phyloP scores from a whole-genome alignment of 2,888 invertebrate species.

The Sepioteuthis lessoniana region DNA sequence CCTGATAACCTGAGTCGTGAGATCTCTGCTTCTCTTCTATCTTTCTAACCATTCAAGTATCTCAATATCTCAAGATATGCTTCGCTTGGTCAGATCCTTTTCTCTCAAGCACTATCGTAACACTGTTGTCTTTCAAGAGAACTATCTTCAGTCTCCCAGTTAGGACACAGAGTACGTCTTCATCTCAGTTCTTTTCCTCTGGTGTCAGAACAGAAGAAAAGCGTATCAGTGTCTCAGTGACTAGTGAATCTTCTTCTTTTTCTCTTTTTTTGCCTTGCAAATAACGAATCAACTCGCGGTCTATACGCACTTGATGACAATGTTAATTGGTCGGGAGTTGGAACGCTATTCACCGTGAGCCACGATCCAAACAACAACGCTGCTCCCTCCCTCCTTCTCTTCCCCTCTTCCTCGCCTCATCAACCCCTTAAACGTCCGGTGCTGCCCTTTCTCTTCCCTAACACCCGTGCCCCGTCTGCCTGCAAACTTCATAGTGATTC shows the following conservation, averaged over 20 bases:
- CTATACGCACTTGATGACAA: slow-evolving; percentile 20
- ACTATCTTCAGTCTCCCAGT: background rate
- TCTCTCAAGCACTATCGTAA: no score
- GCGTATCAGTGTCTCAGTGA: background rate
- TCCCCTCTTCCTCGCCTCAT: background rate
- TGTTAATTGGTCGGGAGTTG: slow-evolving; percentile 4
- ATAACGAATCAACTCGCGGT: background rate
- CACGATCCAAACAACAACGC: background rate
- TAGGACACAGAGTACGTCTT: background rate
- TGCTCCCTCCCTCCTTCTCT: background rate
- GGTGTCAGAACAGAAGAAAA: background rate
- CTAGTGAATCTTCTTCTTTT: background rate
- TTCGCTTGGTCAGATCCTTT: no score
- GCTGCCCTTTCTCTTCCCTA: background rate
- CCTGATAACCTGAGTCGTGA: no score
- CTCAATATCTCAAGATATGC: no score
- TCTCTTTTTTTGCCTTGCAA: background rate
- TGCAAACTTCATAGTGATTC: background rate
- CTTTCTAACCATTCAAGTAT: no score
- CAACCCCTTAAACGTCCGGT: background rate
- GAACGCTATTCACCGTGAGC: background rate
- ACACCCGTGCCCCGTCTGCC: background rate
- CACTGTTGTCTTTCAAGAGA: no score
- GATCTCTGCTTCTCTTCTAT: no score
- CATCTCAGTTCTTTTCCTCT: background rate